phyloP scores from a whole-genome alignment of 2,113 vertebrate genomes.

The Catharus minimus region DNA sequence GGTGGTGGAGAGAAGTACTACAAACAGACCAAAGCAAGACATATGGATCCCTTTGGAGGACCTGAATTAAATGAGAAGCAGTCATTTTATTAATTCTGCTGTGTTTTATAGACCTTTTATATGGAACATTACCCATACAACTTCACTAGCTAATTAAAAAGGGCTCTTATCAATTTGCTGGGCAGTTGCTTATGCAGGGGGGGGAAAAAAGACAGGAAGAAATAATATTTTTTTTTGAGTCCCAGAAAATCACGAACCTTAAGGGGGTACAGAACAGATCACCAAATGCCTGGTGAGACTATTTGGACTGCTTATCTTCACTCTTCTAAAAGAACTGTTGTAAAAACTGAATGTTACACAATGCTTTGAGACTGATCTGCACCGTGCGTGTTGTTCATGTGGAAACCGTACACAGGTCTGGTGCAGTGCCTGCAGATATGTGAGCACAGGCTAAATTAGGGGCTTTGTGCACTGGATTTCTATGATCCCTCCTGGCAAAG shows the following conservation, averaged over 20 bases:
- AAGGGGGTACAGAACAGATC: neutral
- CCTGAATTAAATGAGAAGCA: slow-evolving; percentile 57
- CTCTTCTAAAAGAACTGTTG: neutral
- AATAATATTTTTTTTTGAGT: slow-evolving; percentile 14
- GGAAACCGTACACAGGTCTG: neutral
- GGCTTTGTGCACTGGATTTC: neutral
- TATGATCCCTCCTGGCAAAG: neutral
- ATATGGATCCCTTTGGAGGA: slow-evolving; percentile 15
- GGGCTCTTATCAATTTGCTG: slow-evolving; percentile 58
- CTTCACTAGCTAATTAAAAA: slow-evolving; percentile 63
- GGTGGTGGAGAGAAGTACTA: slow-evolving; percentile 4
- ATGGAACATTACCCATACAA: slow-evolving; percentile 56
- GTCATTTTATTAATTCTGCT: slow-evolving; percentile 53
- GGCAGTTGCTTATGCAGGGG: slow-evolving; percentile 45
- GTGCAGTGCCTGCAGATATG: neutral
- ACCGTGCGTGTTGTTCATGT: accelerated
- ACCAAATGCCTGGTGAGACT: neutral
- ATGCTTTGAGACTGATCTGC: neutral
- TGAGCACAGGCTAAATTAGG: neutral
- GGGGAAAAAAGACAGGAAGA: neutral
- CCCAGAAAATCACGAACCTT: neutral
- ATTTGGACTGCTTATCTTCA: neutral
- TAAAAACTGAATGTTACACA: neutral
- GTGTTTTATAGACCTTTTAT: slow-evolving; percentile 58
- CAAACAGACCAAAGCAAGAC: slow-evolving; percentile 52